Percentiles rank a stretch among this genome's conserved stretches.
phyloP scores from a whole-genome alignment of 2,113 vertebrate species.

The Cygnus atratus region DNA sequence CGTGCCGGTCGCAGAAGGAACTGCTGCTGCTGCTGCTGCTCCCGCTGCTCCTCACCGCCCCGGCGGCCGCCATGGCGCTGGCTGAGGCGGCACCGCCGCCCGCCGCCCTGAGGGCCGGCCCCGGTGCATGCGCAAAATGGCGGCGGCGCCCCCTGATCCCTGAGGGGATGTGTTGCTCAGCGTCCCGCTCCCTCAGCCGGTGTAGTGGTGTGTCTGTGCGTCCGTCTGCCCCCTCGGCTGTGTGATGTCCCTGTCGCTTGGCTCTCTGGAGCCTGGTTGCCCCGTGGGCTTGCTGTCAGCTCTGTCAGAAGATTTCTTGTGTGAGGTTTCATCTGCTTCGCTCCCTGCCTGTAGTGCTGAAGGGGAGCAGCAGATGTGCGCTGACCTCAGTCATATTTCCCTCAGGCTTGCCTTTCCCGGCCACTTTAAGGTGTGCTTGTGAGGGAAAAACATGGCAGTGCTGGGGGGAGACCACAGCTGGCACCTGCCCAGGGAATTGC shows the following conservation, averaged over 20 bases:
- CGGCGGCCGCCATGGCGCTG: neutral
- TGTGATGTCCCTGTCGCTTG: neutral
- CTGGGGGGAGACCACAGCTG: neutral
- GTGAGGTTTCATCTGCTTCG: neutral
- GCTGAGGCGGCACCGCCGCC: fast-evolving
- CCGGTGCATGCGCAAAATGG: neutral
- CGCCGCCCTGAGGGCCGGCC: neutral
- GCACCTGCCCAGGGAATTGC: neutral
- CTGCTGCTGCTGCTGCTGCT: neutral
- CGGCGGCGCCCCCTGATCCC: no score
- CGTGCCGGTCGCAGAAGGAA: conserved; percentile 82
- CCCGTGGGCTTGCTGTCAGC: fast-evolving
- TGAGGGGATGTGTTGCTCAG: no score
- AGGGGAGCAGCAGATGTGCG: neutral
- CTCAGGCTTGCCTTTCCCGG: neutral
- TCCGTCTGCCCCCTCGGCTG: fast-evolving
- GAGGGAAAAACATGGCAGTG: neutral
- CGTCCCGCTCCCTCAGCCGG: neutral
- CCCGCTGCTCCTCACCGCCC: conserved; percentile 11
- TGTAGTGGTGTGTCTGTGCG: no score
- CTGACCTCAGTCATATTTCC: fast-evolving
- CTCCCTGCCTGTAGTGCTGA: neutral
- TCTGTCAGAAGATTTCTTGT: neutral
- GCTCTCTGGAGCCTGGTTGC: neutral
- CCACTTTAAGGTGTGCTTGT: neutral